These are phyloP conservation scores for Phrynosoma platyrhinos DNA, from an alignment of 2,113 vertebrate genomes.

Conservation along the genomic window DNA sequence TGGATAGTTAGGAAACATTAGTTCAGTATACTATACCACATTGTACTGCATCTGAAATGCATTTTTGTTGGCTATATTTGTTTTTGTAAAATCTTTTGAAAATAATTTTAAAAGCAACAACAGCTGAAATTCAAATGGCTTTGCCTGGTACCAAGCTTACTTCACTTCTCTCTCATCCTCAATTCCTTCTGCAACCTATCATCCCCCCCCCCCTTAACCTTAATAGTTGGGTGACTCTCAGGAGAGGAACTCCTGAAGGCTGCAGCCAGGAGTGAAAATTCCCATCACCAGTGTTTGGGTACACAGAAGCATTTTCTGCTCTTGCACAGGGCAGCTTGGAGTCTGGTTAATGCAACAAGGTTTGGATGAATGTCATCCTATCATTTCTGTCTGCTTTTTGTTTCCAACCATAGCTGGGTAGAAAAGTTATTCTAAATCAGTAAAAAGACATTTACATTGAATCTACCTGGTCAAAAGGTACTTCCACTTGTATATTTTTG, in stretches of 20 bases:
- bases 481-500: conserved; percentile 24
- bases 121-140: not conserved
- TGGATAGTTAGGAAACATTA: no score
- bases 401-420: not conserved
- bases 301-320: no score
- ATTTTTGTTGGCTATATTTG: no score
- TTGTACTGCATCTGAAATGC: no score
- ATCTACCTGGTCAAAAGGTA: conserved; percentile 47
- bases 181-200: not conserved
- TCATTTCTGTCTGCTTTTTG: not conserved
- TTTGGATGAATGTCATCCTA: not conserved
- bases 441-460: not conserved
- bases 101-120: not conserved
- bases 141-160: no score
- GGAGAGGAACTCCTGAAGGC: not conserved
- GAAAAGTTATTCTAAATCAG: not conserved
- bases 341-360: not conserved
- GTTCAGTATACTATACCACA: no score
- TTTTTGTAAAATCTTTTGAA: no score
- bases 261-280: not conserved
- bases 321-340: not conserved
- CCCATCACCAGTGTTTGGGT: no score
- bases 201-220: not conserved
- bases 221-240: no score
- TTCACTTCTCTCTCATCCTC: no score